Evolutionary conservation across 2,888 invertebrate species (phyloP).

Genomic region (Drosophila hamatofila): DNA sequence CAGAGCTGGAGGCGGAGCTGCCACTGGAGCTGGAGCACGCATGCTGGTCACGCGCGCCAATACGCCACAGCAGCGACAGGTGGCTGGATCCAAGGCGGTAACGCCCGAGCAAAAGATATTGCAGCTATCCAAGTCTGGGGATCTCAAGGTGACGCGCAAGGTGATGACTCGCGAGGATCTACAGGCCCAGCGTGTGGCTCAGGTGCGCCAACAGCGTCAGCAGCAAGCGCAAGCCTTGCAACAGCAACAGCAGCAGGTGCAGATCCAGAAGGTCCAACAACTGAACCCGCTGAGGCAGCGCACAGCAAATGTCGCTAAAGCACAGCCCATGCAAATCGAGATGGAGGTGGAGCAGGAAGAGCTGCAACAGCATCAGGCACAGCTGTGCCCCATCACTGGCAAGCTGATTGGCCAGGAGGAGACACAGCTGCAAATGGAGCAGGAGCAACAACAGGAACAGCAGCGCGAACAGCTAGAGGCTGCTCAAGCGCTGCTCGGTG

Average conservation of each 20-base stretch:
- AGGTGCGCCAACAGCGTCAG: constrained; percentile 71
- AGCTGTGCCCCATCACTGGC: constrained; percentile 90
- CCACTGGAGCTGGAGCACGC: constrained; percentile 50
- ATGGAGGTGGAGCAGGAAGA: constrained; percentile 71
- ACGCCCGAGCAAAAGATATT: constrained; percentile 85
- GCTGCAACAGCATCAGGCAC: constrained; percentile 83
- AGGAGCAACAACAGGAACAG: constrained; percentile 78
- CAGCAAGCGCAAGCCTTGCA: constrained; percentile 63
- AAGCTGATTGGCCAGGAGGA: constrained; percentile 87
- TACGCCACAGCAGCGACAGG: constrained; percentile 39
- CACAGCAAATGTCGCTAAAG: constrained; percentile 85
- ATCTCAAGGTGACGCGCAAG: constrained; percentile 86
- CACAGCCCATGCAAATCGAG: constrained; percentile 59
- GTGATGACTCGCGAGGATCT: constrained; percentile 83
- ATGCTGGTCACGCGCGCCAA: constrained; percentile 75
- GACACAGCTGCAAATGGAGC: constrained; percentile 75
- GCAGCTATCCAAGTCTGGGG: constrained; percentile 86
- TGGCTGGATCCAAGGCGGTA: constrained; percentile 66
- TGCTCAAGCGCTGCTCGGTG: constrained; percentile 77
- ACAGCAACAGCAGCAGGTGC: constrained; percentile 65
- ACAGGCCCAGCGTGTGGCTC: constrained; percentile 69
- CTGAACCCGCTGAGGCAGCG: constrained; percentile 85
- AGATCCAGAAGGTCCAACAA: constrained; percentile 86
- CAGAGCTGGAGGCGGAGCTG: constrained; percentile 36
- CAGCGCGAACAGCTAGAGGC: constrained; percentile 79